phyloP scores from a whole-genome alignment of 1,140 invertebrate genomes.

The Magallana gigas region DNA sequence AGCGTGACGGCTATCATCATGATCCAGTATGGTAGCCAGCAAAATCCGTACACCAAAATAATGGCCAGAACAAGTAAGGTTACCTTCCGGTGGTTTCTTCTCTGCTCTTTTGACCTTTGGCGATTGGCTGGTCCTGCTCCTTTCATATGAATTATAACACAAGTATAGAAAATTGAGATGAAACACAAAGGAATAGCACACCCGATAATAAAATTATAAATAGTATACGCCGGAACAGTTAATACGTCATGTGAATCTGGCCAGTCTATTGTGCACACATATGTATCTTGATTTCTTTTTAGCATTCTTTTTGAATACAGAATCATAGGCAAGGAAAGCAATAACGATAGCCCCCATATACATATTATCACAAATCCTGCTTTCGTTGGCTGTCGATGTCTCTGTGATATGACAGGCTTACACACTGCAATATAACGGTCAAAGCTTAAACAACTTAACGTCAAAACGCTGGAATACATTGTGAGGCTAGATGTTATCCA shows the following conservation, averaged over 20 bases:
- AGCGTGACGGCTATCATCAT: constrained; percentile 77
- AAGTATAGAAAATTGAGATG: constrained; percentile 95
- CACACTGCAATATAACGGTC: constrained; percentile 98
- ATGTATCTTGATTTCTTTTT: constrained; percentile 58
- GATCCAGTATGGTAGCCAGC: constrained; percentile 98
- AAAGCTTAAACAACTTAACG: constrained; percentile 96
- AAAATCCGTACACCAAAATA: constrained; percentile 96
- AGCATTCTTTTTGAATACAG: constrained; percentile 87
- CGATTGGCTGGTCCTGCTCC: constrained; percentile 79
- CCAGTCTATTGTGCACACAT: constrained; percentile 72
- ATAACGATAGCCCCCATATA: constrained; percentile 79
- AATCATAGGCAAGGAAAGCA: constrained; percentile 90
- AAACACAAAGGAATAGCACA: constrained; percentile 95
- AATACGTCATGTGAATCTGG: constrained; percentile 65
- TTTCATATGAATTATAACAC: constrained; percentile 92
- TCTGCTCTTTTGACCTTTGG: constrained; percentile 92
- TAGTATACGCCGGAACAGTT: constrained; percentile 74
- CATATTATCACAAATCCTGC: constrained; percentile 77
- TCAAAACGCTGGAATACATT: constrained; percentile 96
- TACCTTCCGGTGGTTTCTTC: constrained; percentile 93
- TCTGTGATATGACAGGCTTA: constrained; percentile 93
- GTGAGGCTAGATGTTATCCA: constrained; percentile 96
- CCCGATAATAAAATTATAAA: constrained; percentile 93
- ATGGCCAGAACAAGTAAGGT: constrained; percentile 96
- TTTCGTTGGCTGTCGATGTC: constrained; percentile 79